Base-by-base conservation (phyloP, 2,797 vertebrate species). In the Oceanodroma leucorhoa region DNA sequence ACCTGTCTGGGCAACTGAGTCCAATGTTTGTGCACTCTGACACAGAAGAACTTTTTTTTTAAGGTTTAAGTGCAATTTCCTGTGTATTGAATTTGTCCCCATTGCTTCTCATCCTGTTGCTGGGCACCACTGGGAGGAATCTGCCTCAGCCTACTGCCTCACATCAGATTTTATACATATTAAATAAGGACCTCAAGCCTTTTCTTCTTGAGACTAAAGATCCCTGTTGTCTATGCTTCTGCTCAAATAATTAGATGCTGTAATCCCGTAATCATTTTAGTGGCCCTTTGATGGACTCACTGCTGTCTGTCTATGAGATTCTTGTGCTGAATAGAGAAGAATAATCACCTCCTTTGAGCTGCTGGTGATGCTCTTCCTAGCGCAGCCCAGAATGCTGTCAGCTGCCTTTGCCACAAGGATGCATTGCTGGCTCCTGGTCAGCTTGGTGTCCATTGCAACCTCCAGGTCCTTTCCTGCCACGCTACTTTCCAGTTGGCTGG, bases 261-360 rank as follows among this genome's bases (percentile, higher is more conserved):
- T 69, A 64, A n/a, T 78, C 38, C 23, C 11, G 43, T 48, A 53
- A 34, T 70, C 6, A 13, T 69, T 83, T 62, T 23, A 41, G n/a
- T 57, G 43, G 38, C 21, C 17, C 40, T 75, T 83, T 0, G 0
- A 10, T 70, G 32, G 57, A 65, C 70, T 84, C 0, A 0, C 34
- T 66, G 12, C 7, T 0, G 0, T 57, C 30, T 55, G 22, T 41
- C 54, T 46, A 6, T 40, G 46, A 57, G 27, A 69, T 60, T 83
- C 36, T 43, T 72, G n/a, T 48, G 38, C 40, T 58, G 41, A 87
- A n/a, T 1, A 32, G 32, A 60, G 64, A 82, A 54, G 15, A 85
- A 30, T 19, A 38, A 51, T 73, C 1, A 0, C 14, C 7, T 91
- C 22, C 10, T 29, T 55, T 60, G 38, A 41, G 38, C 45, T 65